Percentiles rank a stretch among this genome's conserved stretches.
Evolutionary conservation across 2,888 invertebrate genomes (phyloP).

Genomic region (Ypsolopha scabrella): DNA sequence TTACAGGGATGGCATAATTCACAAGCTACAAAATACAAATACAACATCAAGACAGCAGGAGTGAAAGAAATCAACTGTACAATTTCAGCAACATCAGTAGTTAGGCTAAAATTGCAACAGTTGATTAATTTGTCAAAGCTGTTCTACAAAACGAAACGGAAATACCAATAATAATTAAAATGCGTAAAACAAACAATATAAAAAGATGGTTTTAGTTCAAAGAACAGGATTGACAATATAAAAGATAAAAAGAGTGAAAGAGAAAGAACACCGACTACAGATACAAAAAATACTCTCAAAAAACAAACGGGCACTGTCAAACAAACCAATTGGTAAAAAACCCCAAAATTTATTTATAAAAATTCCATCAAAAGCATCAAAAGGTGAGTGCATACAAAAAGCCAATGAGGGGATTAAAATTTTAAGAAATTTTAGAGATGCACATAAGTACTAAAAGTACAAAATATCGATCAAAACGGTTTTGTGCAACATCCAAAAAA

Average conservation of each 20-base stretch:
- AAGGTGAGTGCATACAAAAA: slow-evolving; percentile 47
- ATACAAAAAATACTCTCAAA: slow-evolving; percentile 28
- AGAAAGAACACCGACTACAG: slow-evolving; percentile 68
- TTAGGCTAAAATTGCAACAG: not conserved
- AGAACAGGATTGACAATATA: slow-evolving; percentile 31
- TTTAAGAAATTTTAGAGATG: slow-evolving; percentile 22
- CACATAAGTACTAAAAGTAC: slow-evolving; percentile 21
- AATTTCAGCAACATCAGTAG: not conserved
- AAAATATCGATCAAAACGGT: slow-evolving; percentile 18
- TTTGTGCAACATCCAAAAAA: slow-evolving; percentile 52
- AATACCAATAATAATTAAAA: not conserved
- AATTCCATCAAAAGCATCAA: slow-evolving; percentile 42
- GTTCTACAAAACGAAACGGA: not conserved
- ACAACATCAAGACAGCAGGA: slow-evolving; percentile 5
- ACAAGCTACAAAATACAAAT: slow-evolving; percentile 8
- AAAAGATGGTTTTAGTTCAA: slow-evolving; percentile 9
- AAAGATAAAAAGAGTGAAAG: slow-evolving; percentile 50
- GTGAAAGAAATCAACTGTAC: not conserved
- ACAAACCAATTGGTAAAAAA: slow-evolving; percentile 22
- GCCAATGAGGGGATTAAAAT: slow-evolving; percentile 46
- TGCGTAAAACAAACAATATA: not conserved
- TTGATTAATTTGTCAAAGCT: not conserved
- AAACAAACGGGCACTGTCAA: slow-evolving; percentile 27
- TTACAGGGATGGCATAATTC: slow-evolving; percentile 9
- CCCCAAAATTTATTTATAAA: slow-evolving; percentile 16